Evolutionary conservation across 2,888 invertebrate species (phyloP).

Genomic region (Apotomis betuletana): DNA sequence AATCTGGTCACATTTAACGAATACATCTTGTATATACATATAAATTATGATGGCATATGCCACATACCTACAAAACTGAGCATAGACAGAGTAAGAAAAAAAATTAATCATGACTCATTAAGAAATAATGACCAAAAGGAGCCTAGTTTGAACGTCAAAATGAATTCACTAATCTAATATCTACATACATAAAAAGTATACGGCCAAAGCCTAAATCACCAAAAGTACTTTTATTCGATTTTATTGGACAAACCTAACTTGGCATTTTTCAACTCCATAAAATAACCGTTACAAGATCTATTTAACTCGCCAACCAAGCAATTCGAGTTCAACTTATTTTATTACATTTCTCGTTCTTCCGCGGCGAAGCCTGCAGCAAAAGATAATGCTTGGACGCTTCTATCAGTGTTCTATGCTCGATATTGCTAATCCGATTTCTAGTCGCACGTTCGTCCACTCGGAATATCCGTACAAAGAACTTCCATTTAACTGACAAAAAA

Average conservation of each 20-base stretch:
- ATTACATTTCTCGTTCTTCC: constrained; percentile 43
- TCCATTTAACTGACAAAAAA: constrained; percentile 80
- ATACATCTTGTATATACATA: too few relatives aligned
- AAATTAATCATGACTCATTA: too few relatives aligned
- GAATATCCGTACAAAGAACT: constrained; percentile 80
- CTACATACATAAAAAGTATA: too few relatives aligned
- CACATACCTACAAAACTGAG: too few relatives aligned
- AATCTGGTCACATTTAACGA: too few relatives aligned
- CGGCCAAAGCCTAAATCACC: too few relatives aligned
- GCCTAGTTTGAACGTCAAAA: too few relatives aligned
- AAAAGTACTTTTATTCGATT: too few relatives aligned
- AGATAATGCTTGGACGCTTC: constrained; percentile 68
- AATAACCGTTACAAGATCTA: constrained; percentile 18
- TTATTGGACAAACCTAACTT: not conserved
- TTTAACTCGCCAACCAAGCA: constrained; percentile 17
- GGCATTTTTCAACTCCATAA: constrained; percentile 1
- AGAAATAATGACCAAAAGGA: too few relatives aligned
- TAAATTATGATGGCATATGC: too few relatives aligned
- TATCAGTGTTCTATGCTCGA: constrained; percentile 70
- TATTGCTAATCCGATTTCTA: constrained; percentile 78
- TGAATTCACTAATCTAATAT: too few relatives aligned
- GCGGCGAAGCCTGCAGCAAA: constrained; percentile 54
- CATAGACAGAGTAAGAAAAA: too few relatives aligned
- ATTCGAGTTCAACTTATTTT: constrained; percentile 40
- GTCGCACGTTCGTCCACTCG: constrained; percentile 69